Evolutionary conservation across 2,888 invertebrate genomes (phyloP).

Genomic region (Chaetogeoica ovagalla): DNA sequence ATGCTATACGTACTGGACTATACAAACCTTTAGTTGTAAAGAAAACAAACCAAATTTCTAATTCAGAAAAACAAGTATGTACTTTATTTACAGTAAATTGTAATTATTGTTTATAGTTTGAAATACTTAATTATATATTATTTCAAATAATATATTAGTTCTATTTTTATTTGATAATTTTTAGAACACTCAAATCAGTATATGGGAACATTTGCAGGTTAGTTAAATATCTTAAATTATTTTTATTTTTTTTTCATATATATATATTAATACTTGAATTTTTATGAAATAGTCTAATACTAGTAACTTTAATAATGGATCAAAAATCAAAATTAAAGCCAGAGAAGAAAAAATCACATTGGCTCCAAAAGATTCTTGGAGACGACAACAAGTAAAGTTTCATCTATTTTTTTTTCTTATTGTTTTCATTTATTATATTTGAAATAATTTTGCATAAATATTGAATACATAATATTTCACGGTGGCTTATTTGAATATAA

Average conservation of each 20-base stretch:
- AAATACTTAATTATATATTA: neutral
- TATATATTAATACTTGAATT: neutral
- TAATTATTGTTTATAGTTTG: neutral
- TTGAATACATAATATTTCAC: neutral
- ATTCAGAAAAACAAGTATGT: constrained; percentile 40
- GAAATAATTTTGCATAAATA: neutral
- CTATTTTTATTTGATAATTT: constrained; percentile 1
- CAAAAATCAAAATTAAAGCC: neutral
- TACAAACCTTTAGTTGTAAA: constrained; percentile 46
- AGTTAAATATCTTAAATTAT: neutral
- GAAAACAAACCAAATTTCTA: neutral
- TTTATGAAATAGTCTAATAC: constrained; percentile 25
- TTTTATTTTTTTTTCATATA: neutral
- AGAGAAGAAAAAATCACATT: constrained; percentile 33
- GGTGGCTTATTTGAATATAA: too few relatives aligned
- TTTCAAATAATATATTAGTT: neutral
- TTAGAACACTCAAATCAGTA: constrained; percentile 27
- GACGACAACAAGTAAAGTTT: constrained; percentile 33
- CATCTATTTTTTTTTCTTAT: neutral
- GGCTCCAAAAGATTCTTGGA: constrained; percentile 46
- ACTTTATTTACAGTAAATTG: neutral
- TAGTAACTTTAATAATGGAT: neutral
- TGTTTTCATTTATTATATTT: neutral
- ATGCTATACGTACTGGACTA: constrained; percentile 32
- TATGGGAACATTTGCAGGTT: constrained; percentile 49